Percentiles rank a stretch among this genome's conserved stretches.
These are phyloP conservation scores for Nomada lathburiana DNA, from an alignment of 2,888 invertebrate genomes.

Conservation along the genomic window DNA sequence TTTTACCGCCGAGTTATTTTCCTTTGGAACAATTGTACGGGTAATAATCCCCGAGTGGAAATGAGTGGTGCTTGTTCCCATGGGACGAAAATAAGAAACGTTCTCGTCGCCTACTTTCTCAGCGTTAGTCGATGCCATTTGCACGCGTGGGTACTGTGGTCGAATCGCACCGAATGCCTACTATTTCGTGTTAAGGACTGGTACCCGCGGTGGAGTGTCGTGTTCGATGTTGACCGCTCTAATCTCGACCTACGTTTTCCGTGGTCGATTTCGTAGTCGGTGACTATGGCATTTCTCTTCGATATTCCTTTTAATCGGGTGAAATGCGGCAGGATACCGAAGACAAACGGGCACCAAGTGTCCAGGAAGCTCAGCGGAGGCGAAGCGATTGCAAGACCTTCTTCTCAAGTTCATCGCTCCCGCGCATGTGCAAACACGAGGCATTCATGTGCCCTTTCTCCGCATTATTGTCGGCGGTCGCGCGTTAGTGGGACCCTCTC, in stretches of 20 bases:
- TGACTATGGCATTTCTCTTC: background rate
- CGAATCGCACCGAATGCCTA: constrained; percentile 73
- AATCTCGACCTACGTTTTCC: constrained; percentile 74
- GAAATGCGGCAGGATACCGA: background rate
- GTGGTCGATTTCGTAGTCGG: too few relatives aligned
- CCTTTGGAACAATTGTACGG: background rate
- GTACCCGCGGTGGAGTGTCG: constrained; percentile 78
- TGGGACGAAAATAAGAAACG: background rate
- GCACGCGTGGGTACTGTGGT: constrained; percentile 68
- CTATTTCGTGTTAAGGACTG: constrained; percentile 78
- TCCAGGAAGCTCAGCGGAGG: constrained; percentile 32
- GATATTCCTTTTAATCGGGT: background rate
- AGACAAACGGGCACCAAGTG: background rate
- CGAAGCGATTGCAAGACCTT: constrained; percentile 58
- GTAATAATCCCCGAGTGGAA: too few relatives aligned
- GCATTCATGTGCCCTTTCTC: constrained; percentile 68
- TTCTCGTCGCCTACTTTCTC: background rate
- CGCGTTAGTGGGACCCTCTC: constrained; percentile 71
- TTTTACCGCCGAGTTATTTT: background rate
- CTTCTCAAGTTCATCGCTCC: constrained; percentile 81
- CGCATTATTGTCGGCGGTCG: constrained; percentile 74
- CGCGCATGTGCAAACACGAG: constrained; percentile 80
- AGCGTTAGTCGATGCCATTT: background rate
- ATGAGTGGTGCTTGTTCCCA: background rate
- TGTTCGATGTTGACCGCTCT: constrained; percentile 72